Conservation (phyloP, 1,140 invertebrate species). For the Drosophila nannoptera region DNA sequence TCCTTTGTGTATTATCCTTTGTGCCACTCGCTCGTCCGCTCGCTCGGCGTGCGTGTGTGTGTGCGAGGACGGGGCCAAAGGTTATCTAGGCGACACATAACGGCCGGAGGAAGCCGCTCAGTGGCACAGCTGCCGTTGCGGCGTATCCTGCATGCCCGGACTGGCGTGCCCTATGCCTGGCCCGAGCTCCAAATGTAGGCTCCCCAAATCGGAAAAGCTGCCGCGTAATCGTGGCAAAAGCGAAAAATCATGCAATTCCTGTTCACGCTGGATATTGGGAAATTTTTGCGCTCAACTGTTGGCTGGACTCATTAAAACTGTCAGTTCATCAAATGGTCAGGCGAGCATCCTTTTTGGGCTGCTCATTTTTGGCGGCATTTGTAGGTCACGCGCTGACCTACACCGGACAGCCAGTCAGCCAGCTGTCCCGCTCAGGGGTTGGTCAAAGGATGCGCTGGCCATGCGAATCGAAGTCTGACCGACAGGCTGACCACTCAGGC, state of each 20-base stretch:
- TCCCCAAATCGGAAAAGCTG: constrained; percentile 11
- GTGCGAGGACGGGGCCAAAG: constrained; percentile 63
- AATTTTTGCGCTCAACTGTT: constrained; percentile 16
- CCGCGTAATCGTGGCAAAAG: constrained; percentile 23
- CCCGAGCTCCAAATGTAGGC: constrained; percentile 1
- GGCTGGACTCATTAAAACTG: constrained; percentile 33
- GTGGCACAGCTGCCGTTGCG: constrained; percentile 61
- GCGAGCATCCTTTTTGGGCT: constrained; percentile 35
- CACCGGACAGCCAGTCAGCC: constrained; percentile 43
- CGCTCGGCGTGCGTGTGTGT: constrained; percentile 21
- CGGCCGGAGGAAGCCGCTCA: constrained; percentile 17
- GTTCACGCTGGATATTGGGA: constrained; percentile 18
- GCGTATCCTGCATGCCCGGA: constrained; percentile 15
- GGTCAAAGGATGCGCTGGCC: constrained; percentile 57
- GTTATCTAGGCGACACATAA: constrained; percentile 68
- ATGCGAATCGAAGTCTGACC: constrained; percentile 54
- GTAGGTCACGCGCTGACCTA: constrained; percentile 46
- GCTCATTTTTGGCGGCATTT: constrained; percentile 68
- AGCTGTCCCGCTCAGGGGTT: constrained; percentile 55
- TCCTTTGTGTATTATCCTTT: constrained; percentile 76
- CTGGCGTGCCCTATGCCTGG: constrained; percentile 18
- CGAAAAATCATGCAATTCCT: constrained; percentile 44
- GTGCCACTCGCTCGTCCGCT: constrained; percentile 45
- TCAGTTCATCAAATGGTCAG: constrained; percentile 37
- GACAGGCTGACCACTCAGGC: constrained; percentile 40